phyloP scores from a whole-genome alignment of 2,888 invertebrate genomes.

The Drosophila falleni region DNA sequence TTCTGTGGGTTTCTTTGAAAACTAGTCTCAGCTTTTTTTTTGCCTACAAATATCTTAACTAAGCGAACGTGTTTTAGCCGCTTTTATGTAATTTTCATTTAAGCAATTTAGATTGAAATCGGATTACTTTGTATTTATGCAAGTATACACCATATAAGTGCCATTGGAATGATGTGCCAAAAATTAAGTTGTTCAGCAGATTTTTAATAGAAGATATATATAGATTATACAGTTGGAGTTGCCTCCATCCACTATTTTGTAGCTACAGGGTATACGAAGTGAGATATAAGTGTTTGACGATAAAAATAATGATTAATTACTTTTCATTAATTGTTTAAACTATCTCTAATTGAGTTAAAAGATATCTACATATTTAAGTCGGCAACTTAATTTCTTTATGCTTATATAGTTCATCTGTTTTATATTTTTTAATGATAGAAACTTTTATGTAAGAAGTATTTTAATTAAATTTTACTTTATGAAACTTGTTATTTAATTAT shows the following conservation, averaged over 20 bases:
- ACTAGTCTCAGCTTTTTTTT: constrained; percentile 16
- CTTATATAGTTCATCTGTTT: neutral
- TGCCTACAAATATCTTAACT: constrained; percentile 13
- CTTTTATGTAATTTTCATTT: constrained; percentile 24
- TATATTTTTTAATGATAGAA: too few species aligned
- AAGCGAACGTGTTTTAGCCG: constrained; percentile 24
- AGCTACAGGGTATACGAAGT: neutral
- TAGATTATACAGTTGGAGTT: neutral
- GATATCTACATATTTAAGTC: neutral
- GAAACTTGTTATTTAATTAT: too few species aligned
- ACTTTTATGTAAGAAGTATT: too few species aligned
- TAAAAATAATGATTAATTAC: neutral
- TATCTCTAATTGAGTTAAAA: neutral
- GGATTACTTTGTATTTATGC: constrained; percentile 7
- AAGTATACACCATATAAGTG: constrained; percentile 7
- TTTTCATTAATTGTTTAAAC: neutral
- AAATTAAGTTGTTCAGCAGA: constrained; percentile 19
- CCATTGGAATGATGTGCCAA: constrained; percentile 21
- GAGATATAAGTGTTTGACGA: neutral
- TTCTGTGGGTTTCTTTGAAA: constrained; percentile 19
- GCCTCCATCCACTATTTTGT: neutral
- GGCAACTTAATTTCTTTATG: neutral
- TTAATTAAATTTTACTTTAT: too few species aligned
- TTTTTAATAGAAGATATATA: neutral
- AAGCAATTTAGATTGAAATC: constrained; percentile 29